Evolutionary conservation across 2,113 vertebrate species (phyloP).

Genomic region (Capreolus pygargus): DNA sequence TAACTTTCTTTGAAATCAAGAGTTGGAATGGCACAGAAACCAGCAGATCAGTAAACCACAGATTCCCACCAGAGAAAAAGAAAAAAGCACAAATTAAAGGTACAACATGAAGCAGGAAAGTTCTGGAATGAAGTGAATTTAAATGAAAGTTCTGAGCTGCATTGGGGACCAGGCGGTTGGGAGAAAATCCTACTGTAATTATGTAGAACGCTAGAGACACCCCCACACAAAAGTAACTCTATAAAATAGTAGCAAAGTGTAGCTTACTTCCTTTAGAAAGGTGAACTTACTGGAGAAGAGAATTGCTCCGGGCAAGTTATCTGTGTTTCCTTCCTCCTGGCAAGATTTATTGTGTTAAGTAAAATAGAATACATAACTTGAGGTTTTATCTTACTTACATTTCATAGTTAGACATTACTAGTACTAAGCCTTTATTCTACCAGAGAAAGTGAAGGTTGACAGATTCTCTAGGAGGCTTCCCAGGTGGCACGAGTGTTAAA

Average conservation of each 20-base stretch:
- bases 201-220: neutral
- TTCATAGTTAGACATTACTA: neutral
- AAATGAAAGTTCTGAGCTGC: neutral
- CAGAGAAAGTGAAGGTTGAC: neutral
- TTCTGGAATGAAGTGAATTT: neutral
- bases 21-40: neutral
- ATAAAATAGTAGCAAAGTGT: neutral
- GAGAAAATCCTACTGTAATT: neutral
- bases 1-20: neutral
- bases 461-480: neutral
- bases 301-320: neutral
- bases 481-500: neutral
- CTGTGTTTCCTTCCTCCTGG: neutral
- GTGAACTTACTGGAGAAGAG: neutral
- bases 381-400: neutral
- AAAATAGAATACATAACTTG: neutral
- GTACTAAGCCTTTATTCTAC: neutral
- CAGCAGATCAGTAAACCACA: neutral
- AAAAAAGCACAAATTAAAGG: neutral
- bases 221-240: neutral
- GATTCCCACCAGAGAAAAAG: too few species aligned
- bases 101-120: neutral
- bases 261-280: neutral
- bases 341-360: neutral
- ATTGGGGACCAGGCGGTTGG: neutral